phyloP scores from a whole-genome alignment of 2,888 invertebrate species.

The Eilema griseolum region DNA sequence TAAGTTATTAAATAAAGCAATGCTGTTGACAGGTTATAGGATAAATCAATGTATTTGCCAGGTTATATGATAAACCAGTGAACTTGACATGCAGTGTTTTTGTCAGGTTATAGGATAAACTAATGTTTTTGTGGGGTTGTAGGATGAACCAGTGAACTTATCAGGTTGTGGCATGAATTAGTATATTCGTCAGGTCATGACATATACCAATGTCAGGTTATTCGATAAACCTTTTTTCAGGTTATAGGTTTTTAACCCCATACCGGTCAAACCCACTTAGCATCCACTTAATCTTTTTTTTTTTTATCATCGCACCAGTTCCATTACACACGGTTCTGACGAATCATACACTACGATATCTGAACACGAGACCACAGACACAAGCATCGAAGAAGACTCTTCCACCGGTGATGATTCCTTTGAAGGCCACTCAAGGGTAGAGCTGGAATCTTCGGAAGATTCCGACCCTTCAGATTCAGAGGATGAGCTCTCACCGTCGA shows the following conservation, averaged over 20 bases:
- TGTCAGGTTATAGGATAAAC: too few species aligned
- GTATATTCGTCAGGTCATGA: too few species aligned
- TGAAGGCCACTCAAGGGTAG: background rate
- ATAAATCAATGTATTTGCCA: too few species aligned
- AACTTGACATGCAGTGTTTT: too few species aligned
- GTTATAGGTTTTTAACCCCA: background rate
- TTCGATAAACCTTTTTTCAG: too few species aligned
- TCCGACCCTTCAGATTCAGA: background rate
- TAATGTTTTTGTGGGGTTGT: too few species aligned
- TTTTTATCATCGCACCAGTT: conserved; percentile 21
- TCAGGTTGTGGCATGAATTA: too few species aligned
- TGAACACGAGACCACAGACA: conserved; percentile 72
- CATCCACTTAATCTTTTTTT: background rate
- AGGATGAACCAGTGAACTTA: too few species aligned
- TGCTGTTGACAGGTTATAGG: too few species aligned
- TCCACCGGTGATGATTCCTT: background rate
- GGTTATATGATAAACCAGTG: too few species aligned
- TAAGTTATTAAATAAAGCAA: too few species aligned
- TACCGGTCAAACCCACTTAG: background rate
- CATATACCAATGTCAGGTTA: too few species aligned
- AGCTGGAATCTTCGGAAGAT: conserved; percentile 8
- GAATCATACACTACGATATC: conserved; percentile 69
- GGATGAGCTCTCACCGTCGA: background rate
- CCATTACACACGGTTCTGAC: conserved; percentile 30
- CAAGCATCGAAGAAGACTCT: conserved; percentile 58